phyloP scores from a whole-genome alignment of 2,113 vertebrate genomes.

The Coryphaenoides rupestris region DNA sequence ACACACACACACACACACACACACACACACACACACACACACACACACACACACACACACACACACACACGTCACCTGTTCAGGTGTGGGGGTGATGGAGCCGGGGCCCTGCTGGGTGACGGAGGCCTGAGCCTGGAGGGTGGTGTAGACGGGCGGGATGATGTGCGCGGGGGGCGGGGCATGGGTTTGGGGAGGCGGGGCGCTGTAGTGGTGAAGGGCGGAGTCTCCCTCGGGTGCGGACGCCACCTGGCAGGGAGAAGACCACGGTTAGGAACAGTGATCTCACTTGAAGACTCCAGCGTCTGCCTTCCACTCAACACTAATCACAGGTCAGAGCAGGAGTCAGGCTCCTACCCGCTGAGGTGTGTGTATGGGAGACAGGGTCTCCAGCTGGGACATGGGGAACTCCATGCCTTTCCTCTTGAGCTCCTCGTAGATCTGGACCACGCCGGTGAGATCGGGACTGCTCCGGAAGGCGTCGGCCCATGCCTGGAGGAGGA shows the following conservation, averaged over 20 bases:
- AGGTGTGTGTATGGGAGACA: slow-evolving; percentile 96
- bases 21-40: background rate
- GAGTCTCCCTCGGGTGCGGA: slow-evolving; percentile 88
- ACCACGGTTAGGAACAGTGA: no score
- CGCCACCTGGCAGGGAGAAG: slow-evolving; percentile 56
- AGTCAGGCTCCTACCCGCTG: slow-evolving; percentile 86
- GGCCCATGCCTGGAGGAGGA: slow-evolving; percentile 86
- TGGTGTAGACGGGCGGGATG: slow-evolving; percentile 65
- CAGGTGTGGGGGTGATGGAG: slow-evolving; percentile 87
- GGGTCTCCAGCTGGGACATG: slow-evolving; percentile 87
- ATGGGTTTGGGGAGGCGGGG: slow-evolving; percentile 66
- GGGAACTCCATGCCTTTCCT: slow-evolving; percentile 97
- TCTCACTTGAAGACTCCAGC: no score
- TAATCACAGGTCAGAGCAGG: no score
- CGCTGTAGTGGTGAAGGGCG: slow-evolving; percentile 73
- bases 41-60: background rate
- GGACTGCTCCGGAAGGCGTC: slow-evolving; percentile 97
- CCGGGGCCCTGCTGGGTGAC: slow-evolving; percentile 76
- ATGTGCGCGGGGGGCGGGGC: slow-evolving; percentile 70
- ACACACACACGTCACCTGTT: slow-evolving; percentile 80
- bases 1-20: no score
- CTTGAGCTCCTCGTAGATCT: slow-evolving; percentile 96
- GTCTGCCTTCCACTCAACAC: no score
- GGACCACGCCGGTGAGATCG: slow-evolving; percentile 95
- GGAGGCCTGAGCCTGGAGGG: slow-evolving; percentile 74